Evolutionary conservation across 2,113 vertebrate species (phyloP).

Genomic region (Procavia capensis): DNA sequence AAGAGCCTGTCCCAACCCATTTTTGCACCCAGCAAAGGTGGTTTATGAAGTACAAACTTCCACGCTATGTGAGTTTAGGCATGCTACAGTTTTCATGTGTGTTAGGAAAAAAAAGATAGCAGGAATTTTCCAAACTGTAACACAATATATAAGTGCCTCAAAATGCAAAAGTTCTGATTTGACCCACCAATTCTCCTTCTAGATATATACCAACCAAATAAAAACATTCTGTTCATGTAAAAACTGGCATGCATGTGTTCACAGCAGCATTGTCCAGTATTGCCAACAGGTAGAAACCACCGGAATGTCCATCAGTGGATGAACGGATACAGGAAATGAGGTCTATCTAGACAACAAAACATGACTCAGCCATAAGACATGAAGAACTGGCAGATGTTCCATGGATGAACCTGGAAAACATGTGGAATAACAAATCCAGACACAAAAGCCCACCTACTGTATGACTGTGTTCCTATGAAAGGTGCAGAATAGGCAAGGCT

Average conservation of each 20-base stretch:
- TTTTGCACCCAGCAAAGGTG: not conserved
- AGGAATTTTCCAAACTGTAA: not conserved
- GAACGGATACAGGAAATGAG: not conserved
- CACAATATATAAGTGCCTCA: not conserved
- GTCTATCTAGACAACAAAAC: not conserved
- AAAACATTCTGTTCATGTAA: not conserved
- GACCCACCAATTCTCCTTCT: not conserved
- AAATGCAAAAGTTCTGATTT: not conserved
- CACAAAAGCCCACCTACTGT: too few species aligned
- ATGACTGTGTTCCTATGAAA: not conserved
- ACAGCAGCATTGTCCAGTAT: not conserved
- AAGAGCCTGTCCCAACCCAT: not conserved
- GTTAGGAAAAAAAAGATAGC: not conserved
- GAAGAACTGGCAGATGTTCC: not conserved
- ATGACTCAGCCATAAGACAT: not conserved
- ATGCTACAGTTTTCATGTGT: not conserved
- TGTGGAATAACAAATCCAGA: too few species aligned
- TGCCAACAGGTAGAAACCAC: not conserved
- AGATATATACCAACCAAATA: not conserved
- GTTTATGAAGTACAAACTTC: not conserved
- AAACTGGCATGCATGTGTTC: not conserved
- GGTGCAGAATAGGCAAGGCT: not conserved
- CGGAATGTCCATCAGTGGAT: too few species aligned
- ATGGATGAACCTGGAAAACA: not conserved
- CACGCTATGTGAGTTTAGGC: not conserved